A percentile compares a stretch with the other conserved stretches of the same genome.
These are phyloP conservation scores for Fragum fragum DNA, from an alignment of 2,888 invertebrate genomes.

Conservation along the genomic window DNA sequence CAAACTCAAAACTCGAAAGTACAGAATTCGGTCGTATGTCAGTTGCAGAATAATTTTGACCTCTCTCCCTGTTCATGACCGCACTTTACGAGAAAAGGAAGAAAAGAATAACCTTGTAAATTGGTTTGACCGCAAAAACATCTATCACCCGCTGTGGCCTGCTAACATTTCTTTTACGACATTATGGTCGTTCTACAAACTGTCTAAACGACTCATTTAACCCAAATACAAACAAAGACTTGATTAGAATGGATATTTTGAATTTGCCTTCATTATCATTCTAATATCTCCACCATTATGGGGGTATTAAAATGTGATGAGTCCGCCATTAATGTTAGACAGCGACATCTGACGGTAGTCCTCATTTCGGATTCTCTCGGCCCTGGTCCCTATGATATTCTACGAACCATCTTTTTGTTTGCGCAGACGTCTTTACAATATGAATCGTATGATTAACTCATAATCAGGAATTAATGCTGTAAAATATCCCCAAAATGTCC, in stretches of 20 bases:
- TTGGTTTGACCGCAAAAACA: neutral
- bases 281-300: constrained; percentile 30
- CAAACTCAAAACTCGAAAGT: too few relatives aligned
- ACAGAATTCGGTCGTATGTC: too few relatives aligned
- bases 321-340: constrained; percentile 36
- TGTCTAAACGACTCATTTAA: constrained; percentile 27
- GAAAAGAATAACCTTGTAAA: neutral
- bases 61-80: too few relatives aligned
- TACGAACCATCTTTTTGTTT: constrained; percentile 23
- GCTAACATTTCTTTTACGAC: constrained; percentile 1
- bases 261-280: constrained; percentile 31
- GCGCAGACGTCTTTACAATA: constrained; percentile 22
- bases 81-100: too few relatives aligned
- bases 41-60: too few relatives aligned
- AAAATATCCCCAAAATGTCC: constrained; percentile 46
- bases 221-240: constrained; percentile 41
- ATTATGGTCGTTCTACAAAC: constrained; percentile 2
- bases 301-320: constrained; percentile 45
- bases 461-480: constrained; percentile 61
- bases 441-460: constrained; percentile 53
- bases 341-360: constrained; percentile 40
- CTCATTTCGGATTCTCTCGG: constrained; percentile 21
- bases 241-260: constrained; percentile 32
- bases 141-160: neutral
- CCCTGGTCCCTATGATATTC: constrained; percentile 14